A percentile compares a stretch with the other conserved stretches of the same genome.
phyloP scores from a whole-genome alignment of 2,797 vertebrate genomes.

The Leuciscus waleckii region DNA sequence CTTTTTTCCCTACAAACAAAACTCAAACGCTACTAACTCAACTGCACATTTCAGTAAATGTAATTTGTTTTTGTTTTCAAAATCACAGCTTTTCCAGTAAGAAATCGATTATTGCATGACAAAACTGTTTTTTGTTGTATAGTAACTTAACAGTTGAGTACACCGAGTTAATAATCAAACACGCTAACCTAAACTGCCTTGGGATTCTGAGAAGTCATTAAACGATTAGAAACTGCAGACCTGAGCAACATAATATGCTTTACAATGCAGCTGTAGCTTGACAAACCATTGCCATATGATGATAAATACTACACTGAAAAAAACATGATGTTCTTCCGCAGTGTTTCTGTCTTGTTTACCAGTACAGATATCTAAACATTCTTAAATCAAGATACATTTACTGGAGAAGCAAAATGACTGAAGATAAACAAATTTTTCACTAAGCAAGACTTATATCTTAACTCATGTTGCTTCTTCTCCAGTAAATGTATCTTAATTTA shows the following conservation, averaged over 20 bases:
- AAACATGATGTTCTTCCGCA: not conserved
- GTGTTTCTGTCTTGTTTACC: not conserved
- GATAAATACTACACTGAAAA: not conserved
- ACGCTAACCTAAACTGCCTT: not conserved
- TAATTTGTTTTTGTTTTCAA: not conserved
- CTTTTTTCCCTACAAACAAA: too few species aligned
- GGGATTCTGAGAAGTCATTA: slow-evolving; percentile 14
- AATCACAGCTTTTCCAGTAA: not conserved
- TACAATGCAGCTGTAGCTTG: not conserved
- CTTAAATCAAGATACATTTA: not conserved
- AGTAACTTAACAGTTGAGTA: not conserved
- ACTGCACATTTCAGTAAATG: not conserved
- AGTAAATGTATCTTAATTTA: not conserved
- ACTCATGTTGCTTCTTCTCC: not conserved
- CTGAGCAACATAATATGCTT: not conserved
- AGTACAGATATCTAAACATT: not conserved
- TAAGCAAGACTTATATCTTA: not conserved
- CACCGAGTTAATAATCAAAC: slow-evolving; percentile 8
- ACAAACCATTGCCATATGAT: not conserved
- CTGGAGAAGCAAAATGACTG: not conserved
- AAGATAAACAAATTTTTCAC: not conserved
- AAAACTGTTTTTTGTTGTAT: not conserved
- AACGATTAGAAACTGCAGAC: not conserved
- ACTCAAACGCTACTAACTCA: not conserved
- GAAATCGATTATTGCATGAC: not conserved